Base-by-base conservation (phyloP, 1,140 invertebrate species). In the Drosophila tropicalis region DNA sequence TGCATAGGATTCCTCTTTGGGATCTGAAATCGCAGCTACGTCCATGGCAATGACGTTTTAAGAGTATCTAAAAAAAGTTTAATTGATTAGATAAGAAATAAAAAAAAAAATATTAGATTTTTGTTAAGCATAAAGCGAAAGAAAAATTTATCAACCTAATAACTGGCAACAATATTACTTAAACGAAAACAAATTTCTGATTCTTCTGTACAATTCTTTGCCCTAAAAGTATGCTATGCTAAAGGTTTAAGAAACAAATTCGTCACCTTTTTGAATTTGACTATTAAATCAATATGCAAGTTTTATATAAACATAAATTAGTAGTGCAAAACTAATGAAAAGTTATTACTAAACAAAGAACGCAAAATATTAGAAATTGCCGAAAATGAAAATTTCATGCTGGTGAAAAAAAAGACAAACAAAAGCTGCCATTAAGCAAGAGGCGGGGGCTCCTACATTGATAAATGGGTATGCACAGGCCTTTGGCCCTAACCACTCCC, bases 391-490 rank as follows among this genome's bases (percentile, higher is more conserved):
- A 51, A 51, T 51, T 51, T 17, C 19, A 22, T 51, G 9, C 44
- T 22, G 2, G 17, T 9, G 3, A 51, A 51, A 51, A 15, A 51
- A 10, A 51, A 51, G 9, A 15, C 47, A 55, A 72, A 69, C 32
- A 72, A 29, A 29, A 29, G 29, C 29, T 29, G 29, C 29, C 29
- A 29, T 29, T 29, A 29, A 5, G 29, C 29, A 61, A 15, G 41
- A 44, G 41, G 41, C 3, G 10, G 12, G 12, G 36, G 36, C 41
- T 29, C 32, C 25, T 32, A 34, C 61, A 62, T 58, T 72, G 61
- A 63, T 72, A 70, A 66, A 66, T 54, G 55, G 17, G 25, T 44
- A 51, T 22, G 7, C 17, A 22, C 44, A 22, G 17, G 36, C 40
- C 36, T 12, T 34, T 56, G 9, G 6, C 22, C 9, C 19, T 51